phyloP scores from a whole-genome alignment of 2,888 invertebrate species.

The Amphiduros pacificus region DNA sequence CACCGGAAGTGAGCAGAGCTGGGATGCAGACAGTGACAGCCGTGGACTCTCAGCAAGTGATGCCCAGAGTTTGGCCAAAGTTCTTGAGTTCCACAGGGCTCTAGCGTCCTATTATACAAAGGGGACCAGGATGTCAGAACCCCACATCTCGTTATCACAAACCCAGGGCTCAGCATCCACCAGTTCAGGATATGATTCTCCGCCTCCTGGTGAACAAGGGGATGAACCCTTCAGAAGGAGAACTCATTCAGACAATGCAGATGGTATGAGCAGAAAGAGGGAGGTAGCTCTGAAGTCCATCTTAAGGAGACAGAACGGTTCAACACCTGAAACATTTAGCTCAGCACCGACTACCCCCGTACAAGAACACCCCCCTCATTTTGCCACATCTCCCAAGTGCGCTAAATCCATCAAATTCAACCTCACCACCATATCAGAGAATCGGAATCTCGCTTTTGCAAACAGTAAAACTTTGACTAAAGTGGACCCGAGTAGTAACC shows the following conservation, averaged over 20 bases:
- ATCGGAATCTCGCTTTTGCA: not conserved
- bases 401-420: conserved; percentile 1
- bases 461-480: not conserved
- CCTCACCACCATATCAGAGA: not conserved
- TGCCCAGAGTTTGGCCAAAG: not conserved
- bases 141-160: too few species aligned
- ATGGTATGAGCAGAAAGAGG: too few species aligned
- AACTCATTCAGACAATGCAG: too few species aligned
- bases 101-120: not conserved
- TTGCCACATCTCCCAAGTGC: not conserved
- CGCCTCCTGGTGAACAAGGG: too few species aligned
- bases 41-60: too few species aligned
- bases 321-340: not conserved
- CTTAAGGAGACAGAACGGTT: not conserved
- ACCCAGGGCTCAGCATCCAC: too few species aligned
- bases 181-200: too few species aligned
- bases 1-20: not conserved
- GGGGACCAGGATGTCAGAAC: too few species aligned
- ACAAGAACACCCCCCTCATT: not conserved
- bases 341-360: not conserved
- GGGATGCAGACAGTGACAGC: too few species aligned
- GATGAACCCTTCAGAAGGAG: too few species aligned
- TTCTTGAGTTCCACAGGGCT: not conserved
- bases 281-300: too few species aligned
- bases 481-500: not conserved